phyloP scores from a whole-genome alignment of 2,888 invertebrate species.

The Eledone cirrhosa region DNA sequence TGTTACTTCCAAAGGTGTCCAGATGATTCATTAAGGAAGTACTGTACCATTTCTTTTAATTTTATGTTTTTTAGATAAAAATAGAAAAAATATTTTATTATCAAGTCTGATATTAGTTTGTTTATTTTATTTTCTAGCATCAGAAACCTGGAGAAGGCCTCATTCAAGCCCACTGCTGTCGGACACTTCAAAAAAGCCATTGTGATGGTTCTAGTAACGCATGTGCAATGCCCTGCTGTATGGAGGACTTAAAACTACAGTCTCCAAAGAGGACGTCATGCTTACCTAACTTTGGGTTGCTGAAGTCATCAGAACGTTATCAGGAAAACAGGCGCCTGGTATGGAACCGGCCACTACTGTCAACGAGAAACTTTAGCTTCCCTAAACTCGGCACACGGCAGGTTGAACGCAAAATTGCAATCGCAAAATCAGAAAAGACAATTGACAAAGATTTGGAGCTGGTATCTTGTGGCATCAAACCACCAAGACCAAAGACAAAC shows the following conservation, averaged over 20 bases:
- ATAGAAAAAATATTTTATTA: no score
- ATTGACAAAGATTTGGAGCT: conserved; percentile 11
- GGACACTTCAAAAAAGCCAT: background rate
- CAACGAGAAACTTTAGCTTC: conserved; percentile 8
- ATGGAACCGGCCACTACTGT: conserved; percentile 15
- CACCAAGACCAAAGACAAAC: background rate
- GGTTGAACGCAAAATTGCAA: conserved; percentile 4
- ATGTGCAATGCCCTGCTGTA: conserved; percentile 20
- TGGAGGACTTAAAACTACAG: conserved; percentile 1
- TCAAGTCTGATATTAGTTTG: no score
- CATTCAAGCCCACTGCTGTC: no score
- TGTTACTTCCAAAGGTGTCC: no score
- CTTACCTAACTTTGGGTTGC: conserved; percentile 8
- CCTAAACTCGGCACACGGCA: conserved; percentile 11
- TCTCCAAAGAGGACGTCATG: conserved; percentile 4
- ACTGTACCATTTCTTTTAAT: no score
- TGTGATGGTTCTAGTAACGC: background rate
- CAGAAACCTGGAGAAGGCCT: no score
- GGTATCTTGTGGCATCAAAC: conserved; percentile 4
- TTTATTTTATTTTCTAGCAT: no score
- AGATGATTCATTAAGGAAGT: no score
- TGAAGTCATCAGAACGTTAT: background rate
- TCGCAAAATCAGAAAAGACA: background rate
- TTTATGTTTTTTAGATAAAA: no score
- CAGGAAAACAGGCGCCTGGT: conserved; percentile 3